These are phyloP conservation scores for Leucophenga varia DNA, from an alignment of 1,140 invertebrate genomes.

Conservation along the genomic window DNA sequence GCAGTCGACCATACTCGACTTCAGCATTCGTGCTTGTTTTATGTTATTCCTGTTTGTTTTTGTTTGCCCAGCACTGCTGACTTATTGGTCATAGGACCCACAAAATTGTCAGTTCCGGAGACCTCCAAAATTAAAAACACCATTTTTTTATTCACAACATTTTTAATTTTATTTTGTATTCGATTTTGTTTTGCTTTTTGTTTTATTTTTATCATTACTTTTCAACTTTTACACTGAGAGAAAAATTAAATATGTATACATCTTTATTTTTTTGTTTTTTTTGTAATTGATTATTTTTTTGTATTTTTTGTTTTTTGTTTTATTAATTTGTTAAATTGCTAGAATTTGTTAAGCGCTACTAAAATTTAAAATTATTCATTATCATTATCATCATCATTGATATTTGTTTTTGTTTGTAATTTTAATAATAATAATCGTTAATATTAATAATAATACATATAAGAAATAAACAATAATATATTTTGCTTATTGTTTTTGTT, in stretches of 20 bases:
- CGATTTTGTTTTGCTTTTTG: constrained; percentile 8
- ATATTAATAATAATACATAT: constrained; percentile 15
- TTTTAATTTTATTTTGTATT: background rate
- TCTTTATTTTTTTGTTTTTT: constrained; percentile 29
- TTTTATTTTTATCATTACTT: constrained; percentile 29
- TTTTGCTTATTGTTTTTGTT: constrained; percentile 9
- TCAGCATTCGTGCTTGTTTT: too few relatives aligned
- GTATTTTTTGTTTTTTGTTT: constrained; percentile 40
- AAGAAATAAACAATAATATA: too few relatives aligned
- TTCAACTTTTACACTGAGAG: constrained; percentile 51
- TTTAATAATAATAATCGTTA: constrained; percentile 23
- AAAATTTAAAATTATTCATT: constrained; percentile 44
- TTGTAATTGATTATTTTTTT: constrained; percentile 4
- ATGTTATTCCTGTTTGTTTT: too few relatives aligned
- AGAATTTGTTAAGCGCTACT: constrained; percentile 54
- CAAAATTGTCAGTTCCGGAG: too few relatives aligned
- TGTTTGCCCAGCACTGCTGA: too few relatives aligned
- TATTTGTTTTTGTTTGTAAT: constrained; percentile 20
- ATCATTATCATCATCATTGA: constrained; percentile 24
- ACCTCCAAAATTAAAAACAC: too few relatives aligned
- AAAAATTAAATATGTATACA: constrained; percentile 42
- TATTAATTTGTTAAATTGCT: constrained; percentile 54
- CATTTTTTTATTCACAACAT: too few relatives aligned
- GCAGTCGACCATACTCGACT: too few relatives aligned
- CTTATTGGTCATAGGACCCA: too few relatives aligned